Evolutionary conservation across 2,113 vertebrate genomes (phyloP).

Genomic region (Progne subis): DNA sequence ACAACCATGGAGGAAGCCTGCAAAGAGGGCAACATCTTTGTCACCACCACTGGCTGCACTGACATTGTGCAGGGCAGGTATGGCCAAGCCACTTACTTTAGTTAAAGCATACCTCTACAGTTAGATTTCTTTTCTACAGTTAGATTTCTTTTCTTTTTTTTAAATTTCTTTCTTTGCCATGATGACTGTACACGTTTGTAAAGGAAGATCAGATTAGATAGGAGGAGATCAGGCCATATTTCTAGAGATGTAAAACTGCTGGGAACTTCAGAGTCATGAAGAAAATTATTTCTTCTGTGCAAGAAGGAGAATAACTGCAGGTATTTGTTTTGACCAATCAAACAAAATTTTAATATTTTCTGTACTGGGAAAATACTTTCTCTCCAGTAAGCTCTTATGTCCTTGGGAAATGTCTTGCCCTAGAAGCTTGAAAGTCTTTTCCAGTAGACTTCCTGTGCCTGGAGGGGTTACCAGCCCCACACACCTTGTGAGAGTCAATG

Average conservation of each 20-base stretch:
- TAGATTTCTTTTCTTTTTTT: not conserved
- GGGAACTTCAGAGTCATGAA: not conserved
- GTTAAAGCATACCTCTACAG: not conserved
- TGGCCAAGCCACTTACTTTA: not conserved
- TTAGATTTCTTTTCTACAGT: not conserved
- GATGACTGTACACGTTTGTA: not conserved
- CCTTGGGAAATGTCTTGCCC: not conserved
- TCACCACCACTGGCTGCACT: conserved; percentile 94
- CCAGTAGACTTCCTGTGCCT: not conserved
- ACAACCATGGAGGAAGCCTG: conserved; percentile 98
- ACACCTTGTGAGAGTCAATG: not conserved
- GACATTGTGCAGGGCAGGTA: conserved; percentile 92
- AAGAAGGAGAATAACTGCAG: not conserved
- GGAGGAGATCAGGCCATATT: not conserved
- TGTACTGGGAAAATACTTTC: not conserved
- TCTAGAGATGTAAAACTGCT: not conserved
- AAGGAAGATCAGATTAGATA: not conserved
- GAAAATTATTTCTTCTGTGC: not conserved
- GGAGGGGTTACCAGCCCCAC: not conserved
- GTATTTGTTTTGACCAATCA: not conserved
- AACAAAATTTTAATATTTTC: not conserved
- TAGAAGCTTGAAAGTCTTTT: not conserved
- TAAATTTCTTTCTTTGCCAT: not conserved
- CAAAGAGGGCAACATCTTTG: conserved; percentile 96
- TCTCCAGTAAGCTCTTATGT: not conserved